Conservation (phyloP, 1,140 invertebrate genomes). For the Calephelis nemesis region DNA sequence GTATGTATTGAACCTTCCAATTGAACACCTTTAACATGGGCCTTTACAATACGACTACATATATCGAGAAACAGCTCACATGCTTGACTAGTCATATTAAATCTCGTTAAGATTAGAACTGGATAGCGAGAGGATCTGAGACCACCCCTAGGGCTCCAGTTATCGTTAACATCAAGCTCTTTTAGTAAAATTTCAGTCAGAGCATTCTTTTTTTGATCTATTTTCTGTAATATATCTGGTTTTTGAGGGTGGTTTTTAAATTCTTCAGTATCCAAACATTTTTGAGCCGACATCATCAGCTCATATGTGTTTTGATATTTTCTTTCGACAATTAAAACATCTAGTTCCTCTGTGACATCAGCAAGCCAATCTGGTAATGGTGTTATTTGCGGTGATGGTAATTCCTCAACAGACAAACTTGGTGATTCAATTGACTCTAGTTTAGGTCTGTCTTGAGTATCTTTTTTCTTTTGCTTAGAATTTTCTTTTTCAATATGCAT, state of each 20-base stretch:
- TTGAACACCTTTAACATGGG: constrained; percentile 91
- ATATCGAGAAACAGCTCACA: constrained; percentile 93
- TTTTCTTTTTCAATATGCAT: constrained; percentile 86
- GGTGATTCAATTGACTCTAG: constrained; percentile 70
- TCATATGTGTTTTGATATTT: constrained; percentile 97
- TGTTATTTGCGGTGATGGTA: constrained; percentile 78
- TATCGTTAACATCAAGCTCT: constrained; percentile 92
- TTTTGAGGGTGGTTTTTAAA: constrained; percentile 67
- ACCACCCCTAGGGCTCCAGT: constrained; percentile 95
- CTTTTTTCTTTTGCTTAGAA: constrained; percentile 80
- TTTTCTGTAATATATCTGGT: constrained; percentile 70
- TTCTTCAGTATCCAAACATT: constrained; percentile 65
- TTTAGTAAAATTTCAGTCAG: constrained; percentile 92
- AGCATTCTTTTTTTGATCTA: constrained; percentile 87
- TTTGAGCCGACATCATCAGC: constrained; percentile 84
- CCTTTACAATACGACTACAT: constrained; percentile 90
- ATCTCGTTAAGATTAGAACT: constrained; percentile 91
- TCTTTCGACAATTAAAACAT: constrained; percentile 97
- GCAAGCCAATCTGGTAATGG: constrained; percentile 92
- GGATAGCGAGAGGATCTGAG: constrained; percentile 91
- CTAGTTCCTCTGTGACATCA: constrained; percentile 96
- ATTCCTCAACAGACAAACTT: constrained; percentile 75
- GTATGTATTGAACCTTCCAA: constrained; percentile 91
- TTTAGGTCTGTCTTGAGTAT: constrained; percentile 61
- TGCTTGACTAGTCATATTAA: constrained; percentile 88